These are phyloP conservation scores for Drosophila obscura DNA, from an alignment of 1,140 invertebrate genomes.

Conservation along the genomic window DNA sequence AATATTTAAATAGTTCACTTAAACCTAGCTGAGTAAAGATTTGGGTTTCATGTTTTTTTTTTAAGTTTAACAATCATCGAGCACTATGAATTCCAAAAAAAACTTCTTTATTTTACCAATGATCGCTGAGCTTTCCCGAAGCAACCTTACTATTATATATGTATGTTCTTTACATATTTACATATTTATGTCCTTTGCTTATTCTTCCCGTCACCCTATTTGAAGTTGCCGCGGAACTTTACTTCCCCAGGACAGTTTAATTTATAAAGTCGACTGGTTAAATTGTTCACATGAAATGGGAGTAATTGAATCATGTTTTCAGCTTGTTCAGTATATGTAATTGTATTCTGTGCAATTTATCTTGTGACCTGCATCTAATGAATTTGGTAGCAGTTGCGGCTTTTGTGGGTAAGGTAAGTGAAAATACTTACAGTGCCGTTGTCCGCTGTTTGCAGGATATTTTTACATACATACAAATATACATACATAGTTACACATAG, in stretches of 20 bases:
- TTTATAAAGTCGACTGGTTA: slow-evolving; percentile 6
- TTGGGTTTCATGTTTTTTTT: too few relatives aligned
- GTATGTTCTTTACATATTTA: too few relatives aligned
- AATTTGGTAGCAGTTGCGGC: slow-evolving; percentile 33
- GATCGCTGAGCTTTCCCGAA: too few relatives aligned
- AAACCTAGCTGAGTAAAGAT: too few relatives aligned
- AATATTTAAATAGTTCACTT: too few relatives aligned
- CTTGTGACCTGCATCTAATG: slow-evolving; percentile 73
- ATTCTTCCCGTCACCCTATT: too few relatives aligned
- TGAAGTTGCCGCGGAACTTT: background rate
- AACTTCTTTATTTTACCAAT: too few relatives aligned
- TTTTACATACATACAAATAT: slow-evolving; percentile 56
- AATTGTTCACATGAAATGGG: slow-evolving; percentile 45
- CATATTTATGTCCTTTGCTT: too few relatives aligned
- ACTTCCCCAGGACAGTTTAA: too few relatives aligned
- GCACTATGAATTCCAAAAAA: too few relatives aligned
- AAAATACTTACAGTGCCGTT: slow-evolving; percentile 61
- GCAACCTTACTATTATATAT: too few relatives aligned
- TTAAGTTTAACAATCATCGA: too few relatives aligned
- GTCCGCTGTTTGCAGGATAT: slow-evolving; percentile 65
- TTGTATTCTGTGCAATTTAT: slow-evolving; percentile 61
- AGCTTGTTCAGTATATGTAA: slow-evolving; percentile 62
- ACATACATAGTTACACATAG: slow-evolving; percentile 13
- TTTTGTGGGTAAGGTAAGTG: slow-evolving; percentile 57
- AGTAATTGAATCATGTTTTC: slow-evolving; percentile 64